Evolutionary conservation across 2,888 invertebrate species (phyloP), one percentile per base, ranked within the genome.

Genomic region (Andrena bicolor): DNA sequence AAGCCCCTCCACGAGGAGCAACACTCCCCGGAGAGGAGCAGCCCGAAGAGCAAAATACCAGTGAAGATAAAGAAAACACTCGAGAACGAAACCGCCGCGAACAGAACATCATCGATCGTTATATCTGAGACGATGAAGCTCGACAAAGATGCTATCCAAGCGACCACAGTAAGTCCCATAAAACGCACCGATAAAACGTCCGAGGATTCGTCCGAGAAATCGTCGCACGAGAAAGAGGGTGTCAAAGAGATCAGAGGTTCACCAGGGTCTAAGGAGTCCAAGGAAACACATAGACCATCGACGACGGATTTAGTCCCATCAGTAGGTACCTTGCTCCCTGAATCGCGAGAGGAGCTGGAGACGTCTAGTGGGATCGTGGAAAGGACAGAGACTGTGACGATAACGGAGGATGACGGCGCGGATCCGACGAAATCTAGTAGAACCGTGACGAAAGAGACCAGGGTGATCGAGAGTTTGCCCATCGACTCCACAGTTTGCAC

Each of bases 21-120:
- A 41, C 70, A 60, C 7, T 81, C 86, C 0, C 72, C 87, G 58
- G 85, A 76, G 48, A 86, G 81, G 60, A 68, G 51, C 82, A 85
- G 80, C 66, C 73, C 86, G 2, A 94, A 94, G 86, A 94, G 94
- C 88, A 95, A 94, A 91, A 94, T 95, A 80, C 95, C 95, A 0
- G 90, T 95, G 8, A 92, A 94, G 78, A 89, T 93, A 93, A 94
- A 61, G 93, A 94, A 66, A 90, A 82, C 76, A 49, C 71, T 60
- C 7, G 77, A 84, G 0, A 80, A 76, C 10, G 70, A 70, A n/a
- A 76, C 69, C 7, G 7, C 61, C 20, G 16, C 48, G 7, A 74
- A 35, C 26, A 85, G 76, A 41, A 20, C 51, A 8, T 13, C 69
- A 13, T 73, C 75, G 16, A 74, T 30, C 61, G 28, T 32, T 16